Percentiles rank a stretch among this genome's conserved stretches.
phyloP scores from a whole-genome alignment of 1,140 invertebrate genomes.

The Papilio glaucus region DNA sequence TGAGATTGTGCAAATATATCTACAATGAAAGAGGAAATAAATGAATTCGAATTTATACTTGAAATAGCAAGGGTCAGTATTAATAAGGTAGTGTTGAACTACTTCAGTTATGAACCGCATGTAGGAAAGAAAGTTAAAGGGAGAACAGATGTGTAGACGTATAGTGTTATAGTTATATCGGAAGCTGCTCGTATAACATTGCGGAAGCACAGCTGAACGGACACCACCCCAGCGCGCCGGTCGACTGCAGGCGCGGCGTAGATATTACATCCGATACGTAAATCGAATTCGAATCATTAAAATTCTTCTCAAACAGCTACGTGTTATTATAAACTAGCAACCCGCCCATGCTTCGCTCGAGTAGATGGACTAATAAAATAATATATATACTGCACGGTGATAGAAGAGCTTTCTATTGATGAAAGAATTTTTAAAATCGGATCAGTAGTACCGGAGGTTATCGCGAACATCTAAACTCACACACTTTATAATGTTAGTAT shows the following conservation, averaged over 20 bases:
- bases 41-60: not conserved
- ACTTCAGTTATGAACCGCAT: no score
- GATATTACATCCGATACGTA: slow-evolving; percentile 6
- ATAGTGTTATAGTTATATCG: not conserved
- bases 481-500: no score
- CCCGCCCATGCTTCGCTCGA: no score
- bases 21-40: not conserved
- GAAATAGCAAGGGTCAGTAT: not conserved
- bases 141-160: not conserved
- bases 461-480: no score
- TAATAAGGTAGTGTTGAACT: no score
- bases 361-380: no score
- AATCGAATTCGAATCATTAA: slow-evolving; percentile 1
- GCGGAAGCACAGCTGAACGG: slow-evolving; percentile 21
- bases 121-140: slow-evolving; percentile 1
- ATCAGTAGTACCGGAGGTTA: no score
- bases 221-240: slow-evolving; percentile 4
- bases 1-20: not conserved
- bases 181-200: slow-evolving; percentile 1
- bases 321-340: not conserved
- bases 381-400: no score
- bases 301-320: not conserved
- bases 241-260: slow-evolving; percentile 1
- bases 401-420: no score
- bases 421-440: no score